phyloP scores from a whole-genome alignment of 1,140 invertebrate genomes.

The Lordiphosa clarofinis region DNA sequence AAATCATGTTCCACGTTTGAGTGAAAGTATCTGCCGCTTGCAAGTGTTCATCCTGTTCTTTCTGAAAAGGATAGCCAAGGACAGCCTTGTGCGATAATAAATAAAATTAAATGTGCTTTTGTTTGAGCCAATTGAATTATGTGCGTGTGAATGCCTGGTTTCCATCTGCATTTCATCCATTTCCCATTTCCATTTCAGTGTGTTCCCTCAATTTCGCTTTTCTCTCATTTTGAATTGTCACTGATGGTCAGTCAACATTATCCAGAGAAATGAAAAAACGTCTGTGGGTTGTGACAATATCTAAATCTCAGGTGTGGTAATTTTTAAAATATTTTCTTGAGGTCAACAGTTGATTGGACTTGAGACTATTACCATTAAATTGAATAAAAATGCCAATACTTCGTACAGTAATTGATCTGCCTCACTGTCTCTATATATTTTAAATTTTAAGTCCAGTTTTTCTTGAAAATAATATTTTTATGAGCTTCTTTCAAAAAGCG shows the following conservation, averaged over 20 bases:
- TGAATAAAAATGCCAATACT: no score
- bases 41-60: slow-evolving; percentile 46
- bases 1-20: slow-evolving; percentile 62
- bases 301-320: no score
- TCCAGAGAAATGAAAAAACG: slow-evolving; percentile 17
- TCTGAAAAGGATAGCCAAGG: slow-evolving; percentile 27
- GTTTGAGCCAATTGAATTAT: slow-evolving; percentile 76
- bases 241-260: slow-evolving; percentile 32
- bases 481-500: no score
- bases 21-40: slow-evolving; percentile 62
- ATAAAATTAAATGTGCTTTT: slow-evolving; percentile 77
- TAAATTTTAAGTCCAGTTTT: no score
- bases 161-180: slow-evolving; percentile 1
- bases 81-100: slow-evolving; percentile 50
- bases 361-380: no score
- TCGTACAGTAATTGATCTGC: no score
- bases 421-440: no score
- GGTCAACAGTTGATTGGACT: no score
- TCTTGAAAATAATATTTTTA: no score
- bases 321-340: no score
- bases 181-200: slow-evolving; percentile 8
- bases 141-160: slow-evolving; percentile 68
- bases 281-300: no score
- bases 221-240: slow-evolving; percentile 19
- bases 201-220: slow-evolving; percentile 13